These are phyloP conservation scores for Cataglyphis albicans DNA, from an alignment of 2,888 invertebrate genomes.

Conservation along the genomic window DNA sequence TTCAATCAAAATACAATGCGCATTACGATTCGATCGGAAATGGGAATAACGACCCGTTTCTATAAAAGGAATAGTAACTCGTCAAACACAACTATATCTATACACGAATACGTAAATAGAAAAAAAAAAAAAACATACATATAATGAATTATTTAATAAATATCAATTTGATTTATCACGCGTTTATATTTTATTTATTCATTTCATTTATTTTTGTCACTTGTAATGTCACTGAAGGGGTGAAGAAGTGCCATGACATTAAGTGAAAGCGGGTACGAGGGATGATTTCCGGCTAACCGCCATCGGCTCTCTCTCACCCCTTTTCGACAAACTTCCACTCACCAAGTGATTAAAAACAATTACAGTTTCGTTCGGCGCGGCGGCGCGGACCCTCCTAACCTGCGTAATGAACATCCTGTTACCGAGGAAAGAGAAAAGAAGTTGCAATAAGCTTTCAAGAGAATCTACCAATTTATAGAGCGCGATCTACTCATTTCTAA, in stretches of 20 bases:
- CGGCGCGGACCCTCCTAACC: constrained; percentile 67
- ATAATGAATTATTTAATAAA: neutral
- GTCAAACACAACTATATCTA: neutral
- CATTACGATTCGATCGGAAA: neutral
- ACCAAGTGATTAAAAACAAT: constrained; percentile 84
- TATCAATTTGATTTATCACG: neutral
- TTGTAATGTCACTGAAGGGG: constrained; percentile 57
- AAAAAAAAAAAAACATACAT: too few species aligned
- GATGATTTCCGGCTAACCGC: constrained; percentile 74
- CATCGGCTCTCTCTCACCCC: constrained; percentile 67
- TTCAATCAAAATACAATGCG: constrained; percentile 5
- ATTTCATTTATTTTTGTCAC: neutral
- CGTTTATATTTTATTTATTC: constrained; percentile 1
- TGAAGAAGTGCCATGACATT: constrained; percentile 71
- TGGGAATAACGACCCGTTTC: neutral
- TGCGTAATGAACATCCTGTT: constrained; percentile 77
- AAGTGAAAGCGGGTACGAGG: constrained; percentile 68
- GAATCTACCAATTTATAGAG: neutral
- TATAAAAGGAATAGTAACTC: neutral
- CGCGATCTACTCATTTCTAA: neutral
- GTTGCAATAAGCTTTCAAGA: constrained; percentile 17
- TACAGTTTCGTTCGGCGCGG: constrained; percentile 80
- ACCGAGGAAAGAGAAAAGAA: constrained; percentile 44
- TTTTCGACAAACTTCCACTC: constrained; percentile 69
- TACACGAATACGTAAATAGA: neutral